Evolutionary conservation across 2,888 invertebrate genomes (phyloP).

Genomic region (Emmelina monodactyla): DNA sequence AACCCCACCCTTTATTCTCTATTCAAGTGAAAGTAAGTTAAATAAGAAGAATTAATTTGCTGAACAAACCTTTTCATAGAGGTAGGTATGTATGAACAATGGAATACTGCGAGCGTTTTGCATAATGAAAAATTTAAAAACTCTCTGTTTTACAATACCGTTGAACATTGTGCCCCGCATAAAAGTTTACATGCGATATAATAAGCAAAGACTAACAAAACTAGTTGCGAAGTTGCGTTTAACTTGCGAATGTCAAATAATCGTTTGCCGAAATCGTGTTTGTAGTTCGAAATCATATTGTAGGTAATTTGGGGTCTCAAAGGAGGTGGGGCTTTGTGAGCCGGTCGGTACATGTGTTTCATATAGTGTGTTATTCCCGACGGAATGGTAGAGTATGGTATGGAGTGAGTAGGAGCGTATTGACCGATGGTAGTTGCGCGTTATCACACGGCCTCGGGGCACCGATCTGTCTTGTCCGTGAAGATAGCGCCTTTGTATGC

Average conservation of each 20-base stretch:
- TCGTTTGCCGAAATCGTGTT: not conserved
- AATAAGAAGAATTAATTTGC: not conserved
- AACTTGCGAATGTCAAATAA: not conserved
- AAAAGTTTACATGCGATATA: slow-evolving; percentile 1
- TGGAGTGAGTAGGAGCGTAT: not conserved
- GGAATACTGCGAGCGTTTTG: not conserved
- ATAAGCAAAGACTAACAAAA: not conserved
- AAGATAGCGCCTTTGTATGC: not conserved
- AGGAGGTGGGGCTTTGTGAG: not conserved
- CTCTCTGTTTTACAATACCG: not conserved
- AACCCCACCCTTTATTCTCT: no score
- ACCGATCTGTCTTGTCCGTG: not conserved
- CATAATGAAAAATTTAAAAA: slow-evolving; percentile 1
- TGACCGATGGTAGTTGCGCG: not conserved
- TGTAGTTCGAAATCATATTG: not conserved
- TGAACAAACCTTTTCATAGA: not conserved
- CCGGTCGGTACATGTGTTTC: no score
- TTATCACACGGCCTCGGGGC: not conserved
- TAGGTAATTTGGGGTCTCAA: not conserved
- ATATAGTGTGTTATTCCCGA: not conserved
- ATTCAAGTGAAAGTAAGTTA: not conserved
- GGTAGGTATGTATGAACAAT: not conserved
- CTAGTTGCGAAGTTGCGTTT: not conserved
- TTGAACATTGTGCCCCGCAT: not conserved
- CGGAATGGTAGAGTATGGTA: not conserved